A percentile compares a stretch with the other conserved stretches of the same genome.
phyloP scores from a whole-genome alignment of 2,888 invertebrate species.

The Drosophila kanekoi region DNA sequence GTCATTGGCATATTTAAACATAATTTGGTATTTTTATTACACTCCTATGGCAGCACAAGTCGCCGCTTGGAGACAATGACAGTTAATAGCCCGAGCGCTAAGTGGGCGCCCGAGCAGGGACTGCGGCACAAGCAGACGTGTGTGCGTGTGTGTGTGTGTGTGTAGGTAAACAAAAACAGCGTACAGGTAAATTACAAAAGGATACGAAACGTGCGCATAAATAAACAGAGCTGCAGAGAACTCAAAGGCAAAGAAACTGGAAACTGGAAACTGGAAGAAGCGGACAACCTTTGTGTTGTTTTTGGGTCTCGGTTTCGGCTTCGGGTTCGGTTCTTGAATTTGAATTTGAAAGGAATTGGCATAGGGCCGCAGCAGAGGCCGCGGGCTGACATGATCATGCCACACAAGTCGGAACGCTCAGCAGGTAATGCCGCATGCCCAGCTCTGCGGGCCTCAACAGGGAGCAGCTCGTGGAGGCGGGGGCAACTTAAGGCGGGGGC shows the following conservation, averaged over 20 bases:
- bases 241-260: conserved; percentile 1
- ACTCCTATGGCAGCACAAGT: conserved; percentile 66
- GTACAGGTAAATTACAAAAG: conserved; percentile 65
- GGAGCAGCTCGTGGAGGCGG: neutral
- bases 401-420: conserved; percentile 58
- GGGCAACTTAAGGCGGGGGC: conserved; percentile 26
- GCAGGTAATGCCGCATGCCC: conserved; percentile 40
- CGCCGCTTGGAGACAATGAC: conserved; percentile 66
- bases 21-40: conserved; percentile 78
- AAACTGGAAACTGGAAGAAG: conserved; percentile 7
- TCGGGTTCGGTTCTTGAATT: conserved; percentile 35
- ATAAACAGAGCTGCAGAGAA: conserved; percentile 53
- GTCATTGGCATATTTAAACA: conserved; percentile 75
- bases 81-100: conserved; percentile 56
- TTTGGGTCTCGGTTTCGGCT: conserved; percentile 25
- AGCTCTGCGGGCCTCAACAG: neutral
- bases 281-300: conserved; percentile 46
- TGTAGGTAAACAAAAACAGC: conserved; percentile 59
- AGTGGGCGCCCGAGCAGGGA: conserved; percentile 41
- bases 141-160: conserved; percentile 5
- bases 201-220: conserved; percentile 70
- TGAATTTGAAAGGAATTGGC: conserved; percentile 67
- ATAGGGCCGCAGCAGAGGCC: conserved; percentile 45
- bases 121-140: neutral
- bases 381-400: conserved; percentile 69